phyloP scores from a whole-genome alignment of 2,888 invertebrate species.

The Netelia melanura region DNA sequence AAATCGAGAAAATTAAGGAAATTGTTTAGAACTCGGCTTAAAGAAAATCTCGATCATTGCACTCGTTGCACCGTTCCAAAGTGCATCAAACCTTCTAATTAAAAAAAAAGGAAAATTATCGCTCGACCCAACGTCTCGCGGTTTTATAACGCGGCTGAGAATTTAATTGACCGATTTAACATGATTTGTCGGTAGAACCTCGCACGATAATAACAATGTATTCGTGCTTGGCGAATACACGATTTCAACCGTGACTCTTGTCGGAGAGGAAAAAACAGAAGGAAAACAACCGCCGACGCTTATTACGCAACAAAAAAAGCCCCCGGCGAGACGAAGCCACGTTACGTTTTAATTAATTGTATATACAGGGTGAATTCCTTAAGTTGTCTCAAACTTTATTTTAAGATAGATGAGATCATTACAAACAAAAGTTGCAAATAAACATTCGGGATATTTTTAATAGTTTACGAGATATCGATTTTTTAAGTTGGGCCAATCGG shows the following conservation, averaged over 20 bases:
- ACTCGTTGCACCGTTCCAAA: conserved; percentile 22
- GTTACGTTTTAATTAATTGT: conserved; percentile 32
- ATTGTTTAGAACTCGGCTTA: background rate
- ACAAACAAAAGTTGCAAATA: no score
- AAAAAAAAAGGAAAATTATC: background rate
- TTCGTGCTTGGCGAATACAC: background rate
- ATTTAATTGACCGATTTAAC: conserved; percentile 36
- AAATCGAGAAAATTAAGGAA: background rate
- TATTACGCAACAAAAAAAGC: conserved; percentile 37
- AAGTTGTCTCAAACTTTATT: no score
- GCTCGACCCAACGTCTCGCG: background rate
- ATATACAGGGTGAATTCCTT: no score
- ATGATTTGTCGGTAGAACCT: background rate
- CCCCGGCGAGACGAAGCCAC: conserved; percentile 33
- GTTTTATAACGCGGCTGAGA: conserved; percentile 7
- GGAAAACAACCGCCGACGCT: conserved; percentile 14
- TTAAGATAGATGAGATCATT: no score
- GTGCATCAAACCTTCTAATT: conserved; percentile 32
- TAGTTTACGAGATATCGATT: no score
- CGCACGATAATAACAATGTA: background rate
- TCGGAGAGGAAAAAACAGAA: background rate
- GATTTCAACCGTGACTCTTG: background rate
- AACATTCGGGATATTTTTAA: no score
- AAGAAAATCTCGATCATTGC: conserved; percentile 20
- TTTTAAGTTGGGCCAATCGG: no score